phyloP scores from a whole-genome alignment of 1,140 invertebrate species.

The Caenorhabditis briggsae region DNA sequence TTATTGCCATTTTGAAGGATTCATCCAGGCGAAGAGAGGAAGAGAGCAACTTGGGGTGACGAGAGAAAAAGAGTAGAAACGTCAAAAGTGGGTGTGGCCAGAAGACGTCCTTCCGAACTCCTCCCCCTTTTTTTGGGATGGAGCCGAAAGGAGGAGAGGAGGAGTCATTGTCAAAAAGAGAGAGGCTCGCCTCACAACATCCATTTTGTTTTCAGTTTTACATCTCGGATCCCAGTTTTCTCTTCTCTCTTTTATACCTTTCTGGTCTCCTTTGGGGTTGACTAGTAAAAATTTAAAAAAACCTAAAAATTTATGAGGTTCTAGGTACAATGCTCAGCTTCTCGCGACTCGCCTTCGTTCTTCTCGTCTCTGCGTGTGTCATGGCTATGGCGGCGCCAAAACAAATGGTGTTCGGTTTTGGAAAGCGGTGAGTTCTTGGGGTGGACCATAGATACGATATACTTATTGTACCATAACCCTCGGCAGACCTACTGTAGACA shows the following conservation, averaged over 20 bases:
- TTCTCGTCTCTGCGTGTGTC: constrained; percentile 30
- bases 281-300: not conserved
- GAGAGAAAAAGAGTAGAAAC: not conserved
- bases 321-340: constrained; percentile 54
- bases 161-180: constrained; percentile 27
- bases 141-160: not conserved
- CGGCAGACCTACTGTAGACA: no score
- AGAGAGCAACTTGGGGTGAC: not conserved
- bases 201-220: not conserved
- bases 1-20: not conserved
- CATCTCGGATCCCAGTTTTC: not conserved
- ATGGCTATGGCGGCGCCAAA: constrained; percentile 43
- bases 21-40: constrained; percentile 2
- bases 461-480: no score
- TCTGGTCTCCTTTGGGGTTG: not conserved
- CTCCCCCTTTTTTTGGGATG: constrained; percentile 21
- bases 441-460: not conserved
- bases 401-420: constrained; percentile 51
- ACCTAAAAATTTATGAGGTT: constrained; percentile 42
- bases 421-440: not conserved
- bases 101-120: constrained; percentile 44
- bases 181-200: not conserved
- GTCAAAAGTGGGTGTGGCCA: constrained; percentile 11
- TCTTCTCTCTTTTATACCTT: not conserved
- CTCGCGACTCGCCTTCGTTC: constrained; percentile 45